These are phyloP conservation scores for Euplagia quadripunctaria DNA, from an alignment of 2,888 invertebrate species.

Conservation along the genomic window DNA sequence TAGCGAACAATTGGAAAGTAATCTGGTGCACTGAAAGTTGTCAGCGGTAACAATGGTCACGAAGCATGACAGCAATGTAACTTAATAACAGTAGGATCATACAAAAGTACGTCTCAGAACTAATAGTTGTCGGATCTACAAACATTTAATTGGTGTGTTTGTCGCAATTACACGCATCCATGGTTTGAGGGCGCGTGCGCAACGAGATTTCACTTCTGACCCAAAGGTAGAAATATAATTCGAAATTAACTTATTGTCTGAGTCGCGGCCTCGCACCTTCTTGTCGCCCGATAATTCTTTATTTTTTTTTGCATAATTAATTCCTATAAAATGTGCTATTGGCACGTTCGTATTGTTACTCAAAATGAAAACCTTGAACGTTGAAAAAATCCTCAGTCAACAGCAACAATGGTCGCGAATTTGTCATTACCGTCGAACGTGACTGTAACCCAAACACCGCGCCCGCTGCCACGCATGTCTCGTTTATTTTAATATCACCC, in stretches of 20 bases:
- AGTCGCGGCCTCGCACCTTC: constrained; percentile 61
- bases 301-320: constrained; percentile 73
- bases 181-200: constrained; percentile 75
- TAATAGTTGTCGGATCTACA: constrained; percentile 74
- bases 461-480: constrained; percentile 68
- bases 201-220: constrained; percentile 82
- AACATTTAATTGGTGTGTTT: constrained; percentile 79
- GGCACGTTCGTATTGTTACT: constrained; percentile 80
- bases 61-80: constrained; percentile 38
- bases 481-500: constrained; percentile 80
- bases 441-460: constrained; percentile 76
- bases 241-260: constrained; percentile 72
- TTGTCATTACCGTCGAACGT: constrained; percentile 82
- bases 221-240: constrained; percentile 74
- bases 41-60: constrained; percentile 20
- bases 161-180: constrained; percentile 85
- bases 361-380: constrained; percentile 77
- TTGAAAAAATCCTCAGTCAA: constrained; percentile 75
- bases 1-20: neutral
- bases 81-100: constrained; percentile 36
- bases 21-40: constrained; percentile 1
- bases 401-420: constrained; percentile 80
- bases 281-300: constrained; percentile 53
- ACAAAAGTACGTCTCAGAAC: constrained; percentile 52
- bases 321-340: constrained; percentile 74